Evolutionary conservation across 2,113 vertebrate species (phyloP).

Genomic region (Madoqua kirkii): DNA sequence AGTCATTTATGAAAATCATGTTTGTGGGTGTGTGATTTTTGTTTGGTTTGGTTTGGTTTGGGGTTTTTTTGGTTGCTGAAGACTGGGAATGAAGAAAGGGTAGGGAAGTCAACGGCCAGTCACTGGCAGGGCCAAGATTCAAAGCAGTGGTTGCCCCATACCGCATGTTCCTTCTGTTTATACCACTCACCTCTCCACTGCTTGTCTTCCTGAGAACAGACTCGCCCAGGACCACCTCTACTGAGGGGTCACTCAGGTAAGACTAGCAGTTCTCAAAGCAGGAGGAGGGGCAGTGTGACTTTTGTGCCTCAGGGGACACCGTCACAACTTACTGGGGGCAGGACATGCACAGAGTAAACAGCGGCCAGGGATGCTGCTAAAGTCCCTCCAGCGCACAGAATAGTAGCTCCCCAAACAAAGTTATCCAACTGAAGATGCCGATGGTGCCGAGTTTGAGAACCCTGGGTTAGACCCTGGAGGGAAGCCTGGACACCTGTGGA

Average conservation of each 20-base stretch:
- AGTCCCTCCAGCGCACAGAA: fast-evolving
- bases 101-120: background rate
- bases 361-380: background rate
- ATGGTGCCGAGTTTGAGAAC: background rate
- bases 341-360: background rate
- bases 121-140: too few species aligned
- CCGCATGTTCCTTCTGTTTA: background rate
- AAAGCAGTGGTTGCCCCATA: background rate
- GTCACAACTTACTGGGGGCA: too few species aligned
- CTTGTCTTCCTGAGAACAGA: background rate
- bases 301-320: background rate
- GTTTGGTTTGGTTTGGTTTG: background rate
- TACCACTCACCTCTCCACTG: background rate
- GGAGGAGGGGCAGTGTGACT: background rate
- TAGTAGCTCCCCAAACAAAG: background rate
- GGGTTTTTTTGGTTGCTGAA: background rate
- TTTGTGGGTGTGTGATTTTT: slow-evolving; percentile 6
- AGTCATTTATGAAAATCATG: slow-evolving; percentile 75
- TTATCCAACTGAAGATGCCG: background rate
- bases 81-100: background rate
- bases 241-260: background rate
- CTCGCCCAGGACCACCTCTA: background rate
- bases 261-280: background rate
- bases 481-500: background rate
- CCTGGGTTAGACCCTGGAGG: background rate